phyloP scores from a whole-genome alignment of 2,888 invertebrate genomes.

The Onthophagus sagittarius region DNA sequence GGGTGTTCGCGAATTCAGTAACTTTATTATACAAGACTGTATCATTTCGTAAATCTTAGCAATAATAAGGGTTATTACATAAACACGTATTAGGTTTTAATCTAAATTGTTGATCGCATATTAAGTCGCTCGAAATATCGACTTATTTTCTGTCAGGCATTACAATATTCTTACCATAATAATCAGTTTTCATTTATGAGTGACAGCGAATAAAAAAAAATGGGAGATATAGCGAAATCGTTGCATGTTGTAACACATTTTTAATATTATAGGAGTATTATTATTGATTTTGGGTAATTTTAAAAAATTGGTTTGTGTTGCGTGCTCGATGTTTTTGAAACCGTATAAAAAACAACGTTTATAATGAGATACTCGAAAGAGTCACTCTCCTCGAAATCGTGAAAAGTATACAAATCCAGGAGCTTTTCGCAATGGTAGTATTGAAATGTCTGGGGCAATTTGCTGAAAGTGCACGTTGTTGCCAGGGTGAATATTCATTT shows the following conservation, averaged over 20 bases:
- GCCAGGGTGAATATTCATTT: slow-evolving; percentile 12
- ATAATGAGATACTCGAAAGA: too few relatives aligned
- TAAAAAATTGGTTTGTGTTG: too few relatives aligned
- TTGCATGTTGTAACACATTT: background rate
- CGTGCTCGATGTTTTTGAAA: too few relatives aligned
- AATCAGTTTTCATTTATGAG: background rate
- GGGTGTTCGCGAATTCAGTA: background rate
- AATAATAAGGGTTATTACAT: background rate
- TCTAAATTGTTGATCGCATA: background rate
- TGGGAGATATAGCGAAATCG: background rate
- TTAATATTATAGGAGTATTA: background rate
- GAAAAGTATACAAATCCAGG: background rate
- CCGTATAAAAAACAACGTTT: too few relatives aligned
- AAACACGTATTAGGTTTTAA: background rate
- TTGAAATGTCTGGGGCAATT: slow-evolving; percentile 9
- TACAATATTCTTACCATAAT: background rate
- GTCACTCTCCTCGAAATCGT: background rate
- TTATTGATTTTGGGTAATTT: background rate
- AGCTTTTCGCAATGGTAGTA: background rate
- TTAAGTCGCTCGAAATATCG: background rate
- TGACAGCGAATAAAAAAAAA: background rate
- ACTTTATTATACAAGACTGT: background rate
- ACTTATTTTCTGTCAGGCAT: background rate
- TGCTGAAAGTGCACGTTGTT: slow-evolving; percentile 4
- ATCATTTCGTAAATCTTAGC: background rate